Conservation (phyloP, 2,888 invertebrate genomes). For the Tenodera sinensis region DNA sequence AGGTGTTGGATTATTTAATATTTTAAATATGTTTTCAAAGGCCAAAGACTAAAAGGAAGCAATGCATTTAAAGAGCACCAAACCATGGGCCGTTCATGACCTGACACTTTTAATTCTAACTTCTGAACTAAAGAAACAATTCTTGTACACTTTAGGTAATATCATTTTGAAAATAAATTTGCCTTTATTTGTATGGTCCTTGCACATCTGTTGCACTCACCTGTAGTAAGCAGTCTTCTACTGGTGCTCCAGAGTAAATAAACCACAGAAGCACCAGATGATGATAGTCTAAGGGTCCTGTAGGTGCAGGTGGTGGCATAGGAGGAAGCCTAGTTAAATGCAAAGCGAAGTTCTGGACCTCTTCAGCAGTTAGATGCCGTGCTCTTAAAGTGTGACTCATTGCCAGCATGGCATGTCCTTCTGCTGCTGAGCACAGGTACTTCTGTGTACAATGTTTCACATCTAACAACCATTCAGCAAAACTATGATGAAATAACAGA, state of each 20-base stretch:
- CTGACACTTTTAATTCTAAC: too few species aligned
- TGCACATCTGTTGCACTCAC: constrained; percentile 34
- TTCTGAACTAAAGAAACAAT: too few species aligned
- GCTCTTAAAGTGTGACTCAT: constrained; percentile 70
- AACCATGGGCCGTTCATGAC: too few species aligned
- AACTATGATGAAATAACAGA: constrained; percentile 88
- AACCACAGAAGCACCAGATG: constrained; percentile 71
- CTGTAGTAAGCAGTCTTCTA: constrained; percentile 53
- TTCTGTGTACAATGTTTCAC: constrained; percentile 97
- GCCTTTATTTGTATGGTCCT: too few species aligned
- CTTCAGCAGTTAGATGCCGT: constrained; percentile 63
- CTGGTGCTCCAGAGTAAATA: constrained; percentile 61
- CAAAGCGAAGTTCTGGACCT: constrained; percentile 52
- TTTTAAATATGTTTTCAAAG: too few species aligned
- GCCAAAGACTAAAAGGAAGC: too few species aligned
- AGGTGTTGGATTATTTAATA: too few species aligned
- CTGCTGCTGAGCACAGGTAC: constrained; percentile 80
- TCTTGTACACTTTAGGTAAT: too few species aligned
- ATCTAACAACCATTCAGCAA: constrained; percentile 91
- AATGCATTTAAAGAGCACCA: too few species aligned
- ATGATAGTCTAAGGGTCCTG: constrained; percentile 54
- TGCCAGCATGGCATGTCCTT: constrained; percentile 85
- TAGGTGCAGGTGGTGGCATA: constrained; percentile 35
- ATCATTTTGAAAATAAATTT: too few species aligned
- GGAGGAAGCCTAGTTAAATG: constrained; percentile 41